Conservation (phyloP, 1,140 invertebrate species). For the Drosophila burlai region DNA sequence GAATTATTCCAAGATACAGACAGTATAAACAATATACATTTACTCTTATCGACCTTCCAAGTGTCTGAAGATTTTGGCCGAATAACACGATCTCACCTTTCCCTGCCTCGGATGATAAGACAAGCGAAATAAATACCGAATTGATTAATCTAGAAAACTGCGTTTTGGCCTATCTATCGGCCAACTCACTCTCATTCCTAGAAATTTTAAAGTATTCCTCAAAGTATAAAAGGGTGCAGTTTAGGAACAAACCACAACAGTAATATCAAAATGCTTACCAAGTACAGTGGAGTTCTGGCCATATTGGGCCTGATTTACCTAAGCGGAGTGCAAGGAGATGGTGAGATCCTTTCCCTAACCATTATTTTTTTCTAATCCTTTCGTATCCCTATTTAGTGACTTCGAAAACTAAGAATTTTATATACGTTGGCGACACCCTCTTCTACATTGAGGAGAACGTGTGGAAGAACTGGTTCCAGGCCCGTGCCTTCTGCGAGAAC, state of each 20-base stretch:
- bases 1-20: background rate
- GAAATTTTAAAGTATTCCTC: background rate
- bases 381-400: background rate
- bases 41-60: background rate
- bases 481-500: conserved; percentile 5
- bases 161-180: background rate
- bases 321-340: background rate
- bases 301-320: conserved; percentile 3
- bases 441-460: conserved; percentile 2
- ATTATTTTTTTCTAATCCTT: background rate
- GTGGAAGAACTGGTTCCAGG: conserved; percentile 6
- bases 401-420: background rate
- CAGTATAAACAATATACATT: background rate
- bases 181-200: background rate
- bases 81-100: conserved; percentile 3
- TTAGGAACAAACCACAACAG: conserved; percentile 2
- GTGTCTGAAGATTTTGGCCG: conserved; percentile 1
- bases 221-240: background rate
- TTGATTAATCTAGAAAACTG: conserved; percentile 4
- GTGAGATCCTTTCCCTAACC: background rate
- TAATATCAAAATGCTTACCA: conserved; percentile 8
- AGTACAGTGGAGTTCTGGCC: conserved; percentile 5
- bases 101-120: background rate
- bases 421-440: conserved; percentile 3
- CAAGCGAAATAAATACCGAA: background rate